Conservation (phyloP, 2,888 invertebrate species). For the Azorinus chamasolen region DNA sequence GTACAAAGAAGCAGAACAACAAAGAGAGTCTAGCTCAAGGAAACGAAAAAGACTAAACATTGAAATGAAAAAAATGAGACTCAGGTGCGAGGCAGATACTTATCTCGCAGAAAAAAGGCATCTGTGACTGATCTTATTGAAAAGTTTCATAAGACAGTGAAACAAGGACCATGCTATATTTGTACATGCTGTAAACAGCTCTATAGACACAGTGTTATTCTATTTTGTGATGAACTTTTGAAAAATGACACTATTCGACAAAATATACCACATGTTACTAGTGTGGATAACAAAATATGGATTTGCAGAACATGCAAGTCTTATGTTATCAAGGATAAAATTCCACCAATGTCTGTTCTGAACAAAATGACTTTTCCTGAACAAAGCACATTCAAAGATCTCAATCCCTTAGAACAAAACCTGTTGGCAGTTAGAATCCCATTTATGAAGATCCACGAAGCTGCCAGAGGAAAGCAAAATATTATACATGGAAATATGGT, state of each 20-base stretch:
- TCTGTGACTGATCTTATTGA: slow-evolving; percentile 9
- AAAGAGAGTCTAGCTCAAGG: neutral
- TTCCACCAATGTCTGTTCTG: slow-evolving; percentile 46
- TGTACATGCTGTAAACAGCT: slow-evolving; percentile 53
- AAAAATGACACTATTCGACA: neutral
- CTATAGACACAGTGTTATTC: slow-evolving; percentile 27
- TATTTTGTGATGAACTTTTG: neutral
- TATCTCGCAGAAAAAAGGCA: no score
- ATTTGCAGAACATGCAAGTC: slow-evolving; percentile 57
- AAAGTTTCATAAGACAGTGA: slow-evolving; percentile 26
- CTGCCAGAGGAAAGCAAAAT: slow-evolving; percentile 44
- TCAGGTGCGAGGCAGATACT: no score
- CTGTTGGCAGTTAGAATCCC: slow-evolving; percentile 45
- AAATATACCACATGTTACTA: neutral
- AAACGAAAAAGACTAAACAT: slow-evolving; percentile 11
- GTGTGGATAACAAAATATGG: slow-evolving; percentile 29
- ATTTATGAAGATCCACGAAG: slow-evolving; percentile 56
- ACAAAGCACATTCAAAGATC: slow-evolving; percentile 11
- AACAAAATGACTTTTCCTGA: slow-evolving; percentile 52
- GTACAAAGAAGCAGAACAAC: slow-evolving; percentile 10
- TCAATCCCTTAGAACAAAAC: slow-evolving; percentile 51
- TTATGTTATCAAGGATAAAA: slow-evolving; percentile 43
- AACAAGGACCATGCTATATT: slow-evolving; percentile 40
- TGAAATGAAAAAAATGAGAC: no score
- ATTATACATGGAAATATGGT: slow-evolving; percentile 57